Evolutionary conservation across 2,113 vertebrate species (phyloP), one percentile per base, ranked within the genome.

Genomic region (Triplophysa dalaica): DNA sequence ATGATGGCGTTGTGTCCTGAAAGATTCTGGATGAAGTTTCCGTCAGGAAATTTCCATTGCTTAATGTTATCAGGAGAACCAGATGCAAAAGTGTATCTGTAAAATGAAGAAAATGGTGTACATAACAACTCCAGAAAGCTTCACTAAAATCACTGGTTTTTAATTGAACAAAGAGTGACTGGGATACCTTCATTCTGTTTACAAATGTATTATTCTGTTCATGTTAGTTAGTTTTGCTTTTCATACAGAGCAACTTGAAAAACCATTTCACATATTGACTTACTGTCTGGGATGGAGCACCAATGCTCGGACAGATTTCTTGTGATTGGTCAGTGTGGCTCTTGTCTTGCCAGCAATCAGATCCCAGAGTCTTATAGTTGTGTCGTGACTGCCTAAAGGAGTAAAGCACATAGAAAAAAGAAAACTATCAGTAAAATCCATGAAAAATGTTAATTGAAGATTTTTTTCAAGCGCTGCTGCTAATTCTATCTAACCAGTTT

Each of bases 31-130:
- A 99, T 98, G 85, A 99, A 99, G 84, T 92, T 96, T 87, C 98
- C 98, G 79, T 99, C 97, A 14, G 98, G 98, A 88, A 98, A 99
- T 91, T 95, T 97, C 98, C 97, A 99, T 86, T 99, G 96, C 26
- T 99, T 99, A 90, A 99, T 97, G 89, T 99, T 99, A 91, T 99
- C 97, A 29, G 97, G 97, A 84, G 98, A 99, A 75, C 97, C 98
- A 81, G 98, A 98, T 1, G 97, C 97, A 90, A 99, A 98, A 0
- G 97, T 98, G 81, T 99, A 99, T 90, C 98, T 99, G 87, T 56
- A 48, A 88, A 87, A 70, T n/a, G 84, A 89, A 38, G 69, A 45
- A 4, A 26, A 45, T 19, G 1, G 4, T n/a, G 19, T 33, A 24
- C 5, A 8, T 0, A 12, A 63, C 60, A 77, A 14, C 3, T 43